A percentile compares a stretch with the other conserved stretches of the same genome.
Conservation (phyloP, 2,797 vertebrate species). For the Catharus ustulatus region DNA sequence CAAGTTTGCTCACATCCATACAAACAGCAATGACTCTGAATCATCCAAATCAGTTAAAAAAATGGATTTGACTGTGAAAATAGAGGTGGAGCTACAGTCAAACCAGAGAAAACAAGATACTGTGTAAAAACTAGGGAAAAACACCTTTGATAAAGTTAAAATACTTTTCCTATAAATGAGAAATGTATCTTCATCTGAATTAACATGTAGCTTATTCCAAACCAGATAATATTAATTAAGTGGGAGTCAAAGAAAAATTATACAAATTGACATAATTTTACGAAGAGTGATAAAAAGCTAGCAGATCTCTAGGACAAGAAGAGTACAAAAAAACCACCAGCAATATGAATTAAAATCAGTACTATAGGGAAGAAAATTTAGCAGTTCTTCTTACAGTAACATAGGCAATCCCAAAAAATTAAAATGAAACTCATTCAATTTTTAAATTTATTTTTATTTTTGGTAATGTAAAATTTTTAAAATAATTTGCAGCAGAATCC, state of each 20-base stretch:
- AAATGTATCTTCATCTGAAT: not conserved
- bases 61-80: not conserved
- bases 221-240: not conserved
- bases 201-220: not conserved
- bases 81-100: not conserved
- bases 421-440: not conserved
- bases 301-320: not conserved
- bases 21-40: not conserved
- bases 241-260: not conserved
- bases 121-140: not conserved
- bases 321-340: not conserved
- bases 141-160: not conserved
- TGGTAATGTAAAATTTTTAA: not conserved
- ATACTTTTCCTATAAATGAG: not conserved
- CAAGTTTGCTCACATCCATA: not conserved
- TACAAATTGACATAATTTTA: not conserved
- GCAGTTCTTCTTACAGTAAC: not conserved
- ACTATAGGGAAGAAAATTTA: not conserved
- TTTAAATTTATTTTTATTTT: too few relatives aligned
- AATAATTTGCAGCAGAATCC: not conserved
- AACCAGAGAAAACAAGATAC: not conserved
- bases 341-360: not conserved
- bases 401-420: not conserved
- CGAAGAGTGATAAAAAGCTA: not conserved
- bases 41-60: not conserved